A percentile compares a stretch with the other conserved stretches of the same genome.
Evolutionary conservation across 2,888 invertebrate species (phyloP).

Genomic region (Eudemis profundana): DNA sequence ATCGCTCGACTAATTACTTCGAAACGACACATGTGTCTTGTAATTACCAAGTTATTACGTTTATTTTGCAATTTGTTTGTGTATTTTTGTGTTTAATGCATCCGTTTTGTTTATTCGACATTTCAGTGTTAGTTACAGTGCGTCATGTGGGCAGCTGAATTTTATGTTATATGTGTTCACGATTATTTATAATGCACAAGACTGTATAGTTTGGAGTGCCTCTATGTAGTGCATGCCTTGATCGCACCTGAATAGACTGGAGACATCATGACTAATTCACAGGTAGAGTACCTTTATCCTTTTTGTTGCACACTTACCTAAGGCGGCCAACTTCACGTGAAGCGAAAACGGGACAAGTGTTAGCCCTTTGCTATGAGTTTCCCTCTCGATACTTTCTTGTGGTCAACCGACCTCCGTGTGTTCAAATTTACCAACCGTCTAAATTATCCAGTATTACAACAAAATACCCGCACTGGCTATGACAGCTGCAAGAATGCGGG

Average conservation of each 20-base stretch:
- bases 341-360: no score
- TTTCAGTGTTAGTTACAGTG: slow-evolving; percentile 82
- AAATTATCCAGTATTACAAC: no score
- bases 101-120: slow-evolving; percentile 72
- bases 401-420: no score
- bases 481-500: no score
- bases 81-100: slow-evolving; percentile 70
- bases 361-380: no score
- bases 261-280: slow-evolving; percentile 86
- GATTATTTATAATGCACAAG: slow-evolving; percentile 79
- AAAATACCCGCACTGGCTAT: no score
- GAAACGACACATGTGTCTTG: slow-evolving; percentile 59
- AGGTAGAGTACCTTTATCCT: slow-evolving; percentile 78
- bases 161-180: slow-evolving; percentile 76
- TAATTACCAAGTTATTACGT: slow-evolving; percentile 44
- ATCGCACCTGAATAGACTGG: slow-evolving; percentile 73
- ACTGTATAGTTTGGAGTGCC: slow-evolving; percentile 74
- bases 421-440: no score
- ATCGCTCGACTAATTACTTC: slow-evolving; percentile 64
- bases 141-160: slow-evolving; percentile 78
- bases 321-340: no score
- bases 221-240: slow-evolving; percentile 82
- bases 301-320: slow-evolving; percentile 66
- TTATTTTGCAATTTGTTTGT: slow-evolving; percentile 57
- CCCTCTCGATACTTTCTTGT: no score